These are phyloP conservation scores for Philopedon plagiatum DNA, from an alignment of 2,888 invertebrate species.

Conservation along the genomic window DNA sequence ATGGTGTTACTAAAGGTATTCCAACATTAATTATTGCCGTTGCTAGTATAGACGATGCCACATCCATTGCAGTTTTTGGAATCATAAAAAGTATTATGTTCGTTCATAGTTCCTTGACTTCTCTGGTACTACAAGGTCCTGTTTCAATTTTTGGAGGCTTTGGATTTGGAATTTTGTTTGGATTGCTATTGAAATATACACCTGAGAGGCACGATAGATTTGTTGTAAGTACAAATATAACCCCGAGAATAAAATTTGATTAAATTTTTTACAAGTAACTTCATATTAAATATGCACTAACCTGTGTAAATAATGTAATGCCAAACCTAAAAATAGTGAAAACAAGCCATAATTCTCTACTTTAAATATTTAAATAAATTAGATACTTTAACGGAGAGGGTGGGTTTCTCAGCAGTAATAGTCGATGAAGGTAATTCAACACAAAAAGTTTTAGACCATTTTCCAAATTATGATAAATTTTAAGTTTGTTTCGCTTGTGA, in stretches of 20 bases:
- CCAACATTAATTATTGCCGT: conserved; percentile 96
- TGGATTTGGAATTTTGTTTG: conserved; percentile 85
- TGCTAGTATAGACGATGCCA: conserved; percentile 94
- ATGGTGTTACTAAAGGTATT: conserved; percentile 94
- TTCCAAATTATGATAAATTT: too few species aligned
- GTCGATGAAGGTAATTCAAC: too few species aligned
- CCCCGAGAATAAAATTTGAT: too few species aligned
- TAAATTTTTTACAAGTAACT: too few species aligned
- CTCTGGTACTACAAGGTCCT: conserved; percentile 82
- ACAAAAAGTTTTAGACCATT: too few species aligned
- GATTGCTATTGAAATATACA: conserved; percentile 83
- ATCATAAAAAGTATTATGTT: conserved; percentile 91
- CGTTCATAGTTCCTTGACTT: conserved; percentile 79
- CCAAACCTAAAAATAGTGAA: background rate
- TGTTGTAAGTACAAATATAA: conserved; percentile 73
- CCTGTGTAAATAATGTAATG: too few species aligned
- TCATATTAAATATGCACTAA: too few species aligned
- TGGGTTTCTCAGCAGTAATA: too few species aligned
- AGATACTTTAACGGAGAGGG: too few species aligned
- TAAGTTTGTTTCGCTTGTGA: too few species aligned
- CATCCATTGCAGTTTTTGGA: conserved; percentile 94
- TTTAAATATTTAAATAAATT: background rate
- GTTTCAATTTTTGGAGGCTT: conserved; percentile 80
- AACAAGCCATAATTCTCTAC: background rate
- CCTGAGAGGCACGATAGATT: conserved; percentile 88